These are phyloP conservation scores for Podarcis lilfordi DNA, from an alignment of 2,797 vertebrate species.

Conservation along the genomic window DNA sequence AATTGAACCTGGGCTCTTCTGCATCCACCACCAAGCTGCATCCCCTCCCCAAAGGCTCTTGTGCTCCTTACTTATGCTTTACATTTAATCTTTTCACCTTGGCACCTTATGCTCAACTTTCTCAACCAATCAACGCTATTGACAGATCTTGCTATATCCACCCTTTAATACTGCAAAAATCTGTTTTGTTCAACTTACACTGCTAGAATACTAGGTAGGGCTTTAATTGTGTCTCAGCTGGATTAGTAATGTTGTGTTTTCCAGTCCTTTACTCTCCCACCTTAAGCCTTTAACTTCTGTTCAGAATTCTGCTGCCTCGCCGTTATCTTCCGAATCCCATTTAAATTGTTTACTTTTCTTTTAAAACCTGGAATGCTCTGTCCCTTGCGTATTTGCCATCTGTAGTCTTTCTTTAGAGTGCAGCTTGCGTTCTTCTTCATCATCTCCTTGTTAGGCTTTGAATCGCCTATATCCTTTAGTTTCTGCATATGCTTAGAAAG, in stretches of 20 bases:
- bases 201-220: not conserved
- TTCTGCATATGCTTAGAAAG: not conserved
- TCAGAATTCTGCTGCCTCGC: not conserved
- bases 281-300: not conserved
- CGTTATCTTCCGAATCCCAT: not conserved
- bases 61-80: not conserved
- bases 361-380: not conserved
- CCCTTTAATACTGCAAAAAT: not conserved
- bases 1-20: no score
- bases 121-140: not conserved
- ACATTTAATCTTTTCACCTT: no score
- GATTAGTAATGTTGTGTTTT: not conserved
- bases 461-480: not conserved
- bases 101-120: not conserved
- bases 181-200: not conserved
- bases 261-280: not conserved
- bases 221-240: not conserved
- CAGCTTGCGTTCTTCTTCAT: not conserved
- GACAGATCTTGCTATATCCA: no score
- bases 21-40: no score
- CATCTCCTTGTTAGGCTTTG: not conserved
- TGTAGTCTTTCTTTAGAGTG: not conserved
- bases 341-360: not conserved
- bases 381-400: not conserved
- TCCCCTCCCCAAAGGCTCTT: no score